Conservation (phyloP, 2,888 invertebrate species). For the Merodon equestris region DNA sequence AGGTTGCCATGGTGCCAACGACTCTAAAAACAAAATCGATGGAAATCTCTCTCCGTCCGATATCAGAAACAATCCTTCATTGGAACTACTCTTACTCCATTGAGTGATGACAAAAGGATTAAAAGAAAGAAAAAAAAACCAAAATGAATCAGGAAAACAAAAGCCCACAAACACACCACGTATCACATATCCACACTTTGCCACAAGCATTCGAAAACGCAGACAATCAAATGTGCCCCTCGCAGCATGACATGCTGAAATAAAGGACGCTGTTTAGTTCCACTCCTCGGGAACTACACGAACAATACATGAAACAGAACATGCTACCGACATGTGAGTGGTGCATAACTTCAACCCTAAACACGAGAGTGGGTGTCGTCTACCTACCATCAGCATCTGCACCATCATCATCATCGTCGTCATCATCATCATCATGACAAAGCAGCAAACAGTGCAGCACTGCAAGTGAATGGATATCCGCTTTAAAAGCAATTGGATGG, state of each 20-base stretch:
- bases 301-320: conserved; percentile 12
- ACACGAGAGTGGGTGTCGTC: background rate
- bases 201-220: no score
- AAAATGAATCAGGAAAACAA: conserved; percentile 19
- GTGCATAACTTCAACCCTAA: conserved; percentile 14
- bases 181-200: background rate
- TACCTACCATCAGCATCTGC: background rate
- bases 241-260: conserved; percentile 10
- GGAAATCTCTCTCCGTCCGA: no score
- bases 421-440: no score
- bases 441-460: conserved; percentile 8
- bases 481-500: conserved; percentile 49
- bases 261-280: no score
- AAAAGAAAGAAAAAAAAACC: conserved; percentile 2
- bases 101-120: conserved; percentile 27
- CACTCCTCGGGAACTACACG: no score
- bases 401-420: background rate
- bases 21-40: no score
- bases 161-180: conserved; percentile 1
- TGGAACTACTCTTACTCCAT: conserved; percentile 26
- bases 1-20: no score
- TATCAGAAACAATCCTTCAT: background rate
- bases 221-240: background rate
- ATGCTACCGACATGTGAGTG: conserved; percentile 44
- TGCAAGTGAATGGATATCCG: conserved; percentile 59